Evolutionary conservation across 2,113 vertebrate species (phyloP), one percentile per base, ranked within the genome.

Genomic region (Aphelocoma coerulescens): DNA sequence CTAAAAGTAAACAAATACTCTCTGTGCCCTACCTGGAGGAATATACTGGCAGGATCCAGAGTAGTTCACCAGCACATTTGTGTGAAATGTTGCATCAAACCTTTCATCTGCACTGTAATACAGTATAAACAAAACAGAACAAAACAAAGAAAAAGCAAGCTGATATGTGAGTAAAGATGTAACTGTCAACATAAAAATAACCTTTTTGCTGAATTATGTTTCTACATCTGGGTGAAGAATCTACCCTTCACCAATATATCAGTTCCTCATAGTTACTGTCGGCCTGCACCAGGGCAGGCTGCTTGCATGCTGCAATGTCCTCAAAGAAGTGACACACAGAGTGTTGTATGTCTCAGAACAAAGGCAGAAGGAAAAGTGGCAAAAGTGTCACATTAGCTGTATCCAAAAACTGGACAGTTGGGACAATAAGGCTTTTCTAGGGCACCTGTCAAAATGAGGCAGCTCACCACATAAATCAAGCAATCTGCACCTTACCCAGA

Each of bases 1-100:
- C 35, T 88, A 58, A 71, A 86, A 93, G 24, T 9, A 72, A 91
- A 69, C 3, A 75, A 79, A 93, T 28, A 21, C 4, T 71, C 26
- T 74, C 37, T 74, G 26, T 69, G 27, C n/a, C 95, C 96, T 96
- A 99, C 99, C 99, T 98, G 99, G 99, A 94, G 99, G 99, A 81
- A 99, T 98, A 94, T 99, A 99, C 92, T 99, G 99, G 91, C 99
- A 99, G 73, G 98, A 89, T 87, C 99, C 99, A 68, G 98, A 98
- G 21, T 98, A 97, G 94, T 99, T 99, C 89, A 99, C 99, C 91
- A 99, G 93, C 80, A 99, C 99, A 67, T 99, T 99, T 41, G 98
- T 99, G 91, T 99, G 99, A 97, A 99, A 99, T 7, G 98, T 99
- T 5, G 98, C 98, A 92, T 99, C 98, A 93, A 99, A 99, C 96